These are phyloP conservation scores for Delphinus delphis DNA, from an alignment of 2,113 vertebrate genomes.

Conservation along the genomic window DNA sequence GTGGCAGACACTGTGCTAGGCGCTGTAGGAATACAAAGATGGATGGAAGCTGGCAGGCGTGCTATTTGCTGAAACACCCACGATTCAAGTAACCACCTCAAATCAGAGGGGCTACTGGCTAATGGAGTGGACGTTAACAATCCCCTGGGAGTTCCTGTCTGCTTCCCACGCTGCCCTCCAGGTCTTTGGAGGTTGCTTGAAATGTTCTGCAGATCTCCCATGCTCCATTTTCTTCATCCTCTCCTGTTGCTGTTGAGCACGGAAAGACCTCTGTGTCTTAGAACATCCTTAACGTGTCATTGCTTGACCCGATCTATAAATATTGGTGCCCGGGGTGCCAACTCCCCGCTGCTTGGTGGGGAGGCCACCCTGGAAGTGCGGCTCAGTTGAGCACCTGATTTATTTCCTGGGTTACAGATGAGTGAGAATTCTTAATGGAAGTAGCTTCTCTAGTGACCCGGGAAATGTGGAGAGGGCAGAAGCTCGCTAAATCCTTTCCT, in stretches of 20 bases:
- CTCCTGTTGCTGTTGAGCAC: not conserved
- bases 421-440: slow-evolving; percentile 69
- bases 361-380: slow-evolving; percentile 15
- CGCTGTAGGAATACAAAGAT: not conserved
- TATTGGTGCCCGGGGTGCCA: slow-evolving; percentile 55
- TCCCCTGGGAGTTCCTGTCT: not conserved
- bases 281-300: slow-evolving; percentile 32
- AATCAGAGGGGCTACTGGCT: not conserved
- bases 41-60: not conserved
- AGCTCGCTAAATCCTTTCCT: slow-evolving; percentile 56
- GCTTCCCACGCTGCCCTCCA: not conserved
- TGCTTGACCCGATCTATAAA: slow-evolving; percentile 68
- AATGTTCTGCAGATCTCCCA: not conserved
- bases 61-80: not conserved
- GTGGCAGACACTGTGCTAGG: not conserved
- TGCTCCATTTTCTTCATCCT: not conserved
- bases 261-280: slow-evolving; percentile 31
- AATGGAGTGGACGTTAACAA: too few species aligned
- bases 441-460: slow-evolving; percentile 66
- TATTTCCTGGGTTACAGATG: slow-evolving; percentile 67
- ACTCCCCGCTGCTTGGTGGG: not conserved
- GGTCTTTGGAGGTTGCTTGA: not conserved
- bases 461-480: slow-evolving; percentile 53
- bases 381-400: slow-evolving; percentile 60
- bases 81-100: not conserved